phyloP scores from a whole-genome alignment of 2,113 vertebrate genomes.

The Asarcornis scutulata region DNA sequence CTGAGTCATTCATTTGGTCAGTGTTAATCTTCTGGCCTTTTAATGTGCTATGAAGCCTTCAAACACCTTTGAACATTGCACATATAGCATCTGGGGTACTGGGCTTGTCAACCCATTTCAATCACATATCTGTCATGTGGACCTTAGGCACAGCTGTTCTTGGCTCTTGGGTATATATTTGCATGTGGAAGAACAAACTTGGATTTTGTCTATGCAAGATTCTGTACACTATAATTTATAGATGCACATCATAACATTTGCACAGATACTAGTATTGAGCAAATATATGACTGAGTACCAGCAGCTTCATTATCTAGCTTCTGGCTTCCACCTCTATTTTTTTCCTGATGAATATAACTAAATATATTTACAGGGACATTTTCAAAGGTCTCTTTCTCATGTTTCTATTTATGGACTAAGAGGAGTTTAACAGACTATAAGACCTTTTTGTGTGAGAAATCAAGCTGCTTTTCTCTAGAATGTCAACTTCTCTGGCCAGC shows the following conservation, averaged over 20 bases:
- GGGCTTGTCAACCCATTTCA: slow-evolving; percentile 7
- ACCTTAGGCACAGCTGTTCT: not conserved
- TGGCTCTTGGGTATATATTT: slow-evolving; percentile 30
- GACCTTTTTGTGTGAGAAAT: not conserved
- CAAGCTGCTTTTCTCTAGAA: slow-evolving; percentile 4
- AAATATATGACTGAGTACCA: not conserved
- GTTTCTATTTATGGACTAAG: not conserved
- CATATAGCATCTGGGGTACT: not conserved
- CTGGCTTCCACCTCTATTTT: not conserved
- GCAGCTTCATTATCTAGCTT: not conserved
- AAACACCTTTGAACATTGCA: not conserved
- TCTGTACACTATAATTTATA: not conserved
- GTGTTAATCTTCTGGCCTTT: not conserved
- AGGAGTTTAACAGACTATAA: not conserved
- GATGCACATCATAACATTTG: not conserved
- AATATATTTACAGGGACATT: not conserved
- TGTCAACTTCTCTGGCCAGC: not conserved
- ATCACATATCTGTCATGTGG: not conserved
- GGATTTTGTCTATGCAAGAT: not conserved
- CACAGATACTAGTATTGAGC: not conserved
- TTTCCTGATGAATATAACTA: not conserved
- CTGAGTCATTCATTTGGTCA: not conserved
- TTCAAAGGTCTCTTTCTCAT: slow-evolving; percentile 1
- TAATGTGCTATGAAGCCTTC: not conserved
- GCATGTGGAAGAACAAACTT: slow-evolving; percentile 15